Evolutionary conservation across 2,888 invertebrate species (phyloP), one percentile per base, ranked within the genome.

Genomic region (Papilio elwesi): DNA sequence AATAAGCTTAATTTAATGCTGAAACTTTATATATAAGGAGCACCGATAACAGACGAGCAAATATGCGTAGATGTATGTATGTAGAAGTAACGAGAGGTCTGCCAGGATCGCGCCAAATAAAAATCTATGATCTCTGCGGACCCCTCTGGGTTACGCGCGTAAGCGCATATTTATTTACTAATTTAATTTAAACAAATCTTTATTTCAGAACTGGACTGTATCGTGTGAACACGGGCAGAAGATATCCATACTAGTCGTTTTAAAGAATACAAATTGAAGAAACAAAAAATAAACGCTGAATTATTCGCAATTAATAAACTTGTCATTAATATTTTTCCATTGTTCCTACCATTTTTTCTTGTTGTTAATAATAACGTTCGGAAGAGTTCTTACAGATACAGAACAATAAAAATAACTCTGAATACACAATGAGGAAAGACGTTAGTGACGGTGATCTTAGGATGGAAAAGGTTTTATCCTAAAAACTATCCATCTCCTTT

Each of bases 161-260:
- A 13, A 11, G 12, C 36, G 38, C n/a, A 36, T 49, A 47, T 15
- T 16, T 68, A 12, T 10, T 15, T 53, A n/a, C 38, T 43, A 64
- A n/a, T n/a, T 43, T 10, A 5, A 52, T 52, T 52, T 5, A 5
- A n/a, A 52, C 48, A 11, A 57, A 63, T 68, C 68, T 71, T 70
- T 76, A 68, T 82, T 82, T 62, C 83, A 87, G 86, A 79, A 78
- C 80, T 71, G 86, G 85, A 52, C 53, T 80, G 59, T 87, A 78
- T 77, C 80, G 85, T 43, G 70, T 84, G 47, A 77, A 83, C 69
- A 87, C 86, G 5, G 74, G 51, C 10, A 76, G 84, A 52, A 80
- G 76, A 71, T 83, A 85, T 65, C 85, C 86, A 0, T 87, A 75
- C 66, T 87, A 82, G 79, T 55, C 6, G 12, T 12, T 26, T 12